Evolutionary conservation across 2,888 invertebrate species (phyloP).

Genomic region (Sinohyriopsis cumingii): DNA sequence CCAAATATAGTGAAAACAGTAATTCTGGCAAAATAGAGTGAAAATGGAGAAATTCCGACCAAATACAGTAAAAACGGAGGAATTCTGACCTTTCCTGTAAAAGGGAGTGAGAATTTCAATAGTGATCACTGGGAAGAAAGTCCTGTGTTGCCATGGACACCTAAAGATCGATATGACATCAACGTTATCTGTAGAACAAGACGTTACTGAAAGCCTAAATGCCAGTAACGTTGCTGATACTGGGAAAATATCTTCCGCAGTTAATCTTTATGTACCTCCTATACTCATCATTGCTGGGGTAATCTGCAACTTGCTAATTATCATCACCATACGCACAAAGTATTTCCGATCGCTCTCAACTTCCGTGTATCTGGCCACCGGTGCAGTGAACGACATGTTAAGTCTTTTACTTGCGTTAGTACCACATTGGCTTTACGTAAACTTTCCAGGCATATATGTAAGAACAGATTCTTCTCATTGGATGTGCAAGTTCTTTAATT

Average conservation of each 20-base stretch:
- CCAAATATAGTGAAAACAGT: too few relatives aligned
- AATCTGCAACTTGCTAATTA: constrained; percentile 46
- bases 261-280: constrained; percentile 51
- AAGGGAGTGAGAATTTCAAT: too few relatives aligned
- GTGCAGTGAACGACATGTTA: constrained; percentile 48
- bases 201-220: too few relatives aligned
- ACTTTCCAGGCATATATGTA: constrained; percentile 42
- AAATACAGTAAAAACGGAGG: too few relatives aligned
- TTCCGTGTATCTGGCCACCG: constrained; percentile 52
- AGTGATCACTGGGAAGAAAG: too few relatives aligned
- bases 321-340: constrained; percentile 53
- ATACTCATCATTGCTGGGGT: constrained; percentile 50
- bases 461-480: constrained; percentile 35
- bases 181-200: too few relatives aligned
- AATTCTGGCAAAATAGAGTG: too few relatives aligned
- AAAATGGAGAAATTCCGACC: too few relatives aligned
- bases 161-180: too few relatives aligned
- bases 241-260: not conserved
- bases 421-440: constrained; percentile 57
- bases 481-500: constrained; percentile 60
- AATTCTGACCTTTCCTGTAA: too few relatives aligned
- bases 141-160: too few relatives aligned
- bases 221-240: too few relatives aligned
- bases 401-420: constrained; percentile 46
- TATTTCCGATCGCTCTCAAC: constrained; percentile 54